These are phyloP conservation scores for Stegophylla sp. DNA, from an alignment of 2,888 invertebrate species.

Conservation along the genomic window DNA sequence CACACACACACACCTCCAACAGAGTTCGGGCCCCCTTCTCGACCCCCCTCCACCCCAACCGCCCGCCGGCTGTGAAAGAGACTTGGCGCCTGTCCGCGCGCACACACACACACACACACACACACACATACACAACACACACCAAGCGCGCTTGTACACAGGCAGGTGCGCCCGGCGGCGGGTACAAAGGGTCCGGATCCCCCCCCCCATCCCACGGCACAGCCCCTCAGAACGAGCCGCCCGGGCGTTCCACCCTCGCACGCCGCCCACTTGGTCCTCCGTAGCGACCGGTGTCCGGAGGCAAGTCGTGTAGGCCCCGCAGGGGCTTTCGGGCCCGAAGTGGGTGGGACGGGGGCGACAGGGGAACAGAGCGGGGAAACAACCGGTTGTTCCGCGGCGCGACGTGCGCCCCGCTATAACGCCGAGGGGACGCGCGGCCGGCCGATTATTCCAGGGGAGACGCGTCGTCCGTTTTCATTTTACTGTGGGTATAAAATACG, in stretches of 20 bases:
- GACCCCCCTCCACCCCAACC: background rate
- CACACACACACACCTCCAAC: background rate
- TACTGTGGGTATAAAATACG: too few species aligned
- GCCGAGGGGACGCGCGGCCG: too few species aligned
- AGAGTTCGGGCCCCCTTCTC: background rate
- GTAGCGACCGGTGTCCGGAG: constrained; percentile 1
- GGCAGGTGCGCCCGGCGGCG: constrained; percentile 47
- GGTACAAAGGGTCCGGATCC: constrained; percentile 30
- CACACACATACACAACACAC: background rate
- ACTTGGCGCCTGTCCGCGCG: constrained; percentile 17
- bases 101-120: background rate
- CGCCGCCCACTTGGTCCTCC: constrained; percentile 23
- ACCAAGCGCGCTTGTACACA: background rate
- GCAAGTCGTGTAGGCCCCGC: background rate
- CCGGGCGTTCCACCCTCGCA: background rate
- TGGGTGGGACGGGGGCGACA: background rate
- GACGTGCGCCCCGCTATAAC: too few species aligned
- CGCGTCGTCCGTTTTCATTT: too few species aligned
- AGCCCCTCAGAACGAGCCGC: too few species aligned
- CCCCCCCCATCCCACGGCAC: background rate
- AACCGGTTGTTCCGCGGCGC: too few species aligned
- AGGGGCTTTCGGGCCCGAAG: background rate
- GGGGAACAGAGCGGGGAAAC: too few species aligned
- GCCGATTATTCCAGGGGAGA: too few species aligned
- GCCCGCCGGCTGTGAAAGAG: background rate